phyloP scores from a whole-genome alignment of 2,113 vertebrate genomes.

The Clinocottus analis region DNA sequence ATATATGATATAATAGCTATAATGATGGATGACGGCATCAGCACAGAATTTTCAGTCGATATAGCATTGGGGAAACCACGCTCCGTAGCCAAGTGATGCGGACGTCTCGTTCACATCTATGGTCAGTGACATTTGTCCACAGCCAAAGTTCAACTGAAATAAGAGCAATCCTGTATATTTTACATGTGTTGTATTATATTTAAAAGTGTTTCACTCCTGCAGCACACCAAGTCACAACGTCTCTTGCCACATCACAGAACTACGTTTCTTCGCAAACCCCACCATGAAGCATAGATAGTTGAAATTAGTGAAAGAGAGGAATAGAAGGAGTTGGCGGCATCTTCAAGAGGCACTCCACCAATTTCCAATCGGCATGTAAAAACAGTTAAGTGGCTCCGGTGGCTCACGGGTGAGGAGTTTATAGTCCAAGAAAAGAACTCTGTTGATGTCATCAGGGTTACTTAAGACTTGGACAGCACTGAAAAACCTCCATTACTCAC shows the following conservation, averaged over 20 bases:
- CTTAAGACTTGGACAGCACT: not conserved
- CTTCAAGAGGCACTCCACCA: not conserved
- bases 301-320: too few relatives aligned
- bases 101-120: not conserved
- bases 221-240: not conserved
- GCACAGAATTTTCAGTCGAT: not conserved
- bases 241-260: not conserved
- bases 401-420: not conserved
- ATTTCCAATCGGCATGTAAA: slow-evolving; percentile 1
- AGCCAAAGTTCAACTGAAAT: not conserved
- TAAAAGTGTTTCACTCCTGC: not conserved
- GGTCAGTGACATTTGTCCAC: not conserved
- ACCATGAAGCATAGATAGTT: not conserved
- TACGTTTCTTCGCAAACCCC: not conserved
- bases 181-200: not conserved
- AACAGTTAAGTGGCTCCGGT: slow-evolving; percentile 2
- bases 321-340: too few relatives aligned
- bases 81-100: not conserved
- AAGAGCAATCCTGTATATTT: not conserved
- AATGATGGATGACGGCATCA: not conserved
- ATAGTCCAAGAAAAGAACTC: not conserved
- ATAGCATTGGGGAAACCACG: not conserved
- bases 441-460: not conserved
- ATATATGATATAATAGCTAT: not conserved
- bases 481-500: not conserved